phyloP scores from a whole-genome alignment of 2,113 vertebrate species.

The Mesocricetus auratus region DNA sequence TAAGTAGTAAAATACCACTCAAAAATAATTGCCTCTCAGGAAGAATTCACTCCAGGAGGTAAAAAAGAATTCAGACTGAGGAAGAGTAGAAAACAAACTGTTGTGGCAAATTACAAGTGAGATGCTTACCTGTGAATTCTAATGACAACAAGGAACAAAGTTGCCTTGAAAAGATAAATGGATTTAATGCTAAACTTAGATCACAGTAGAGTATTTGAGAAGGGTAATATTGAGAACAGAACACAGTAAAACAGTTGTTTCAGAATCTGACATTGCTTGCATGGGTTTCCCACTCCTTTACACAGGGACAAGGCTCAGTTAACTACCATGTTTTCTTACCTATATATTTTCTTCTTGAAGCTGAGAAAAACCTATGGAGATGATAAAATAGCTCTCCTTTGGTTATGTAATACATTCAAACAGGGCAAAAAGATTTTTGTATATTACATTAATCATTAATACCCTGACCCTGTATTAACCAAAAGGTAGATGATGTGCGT shows the following conservation, averaged over 20 bases:
- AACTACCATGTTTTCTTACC: neutral
- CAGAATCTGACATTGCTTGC: neutral
- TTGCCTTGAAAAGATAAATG: neutral
- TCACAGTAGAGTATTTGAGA: neutral
- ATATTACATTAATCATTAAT: conserved; percentile 16
- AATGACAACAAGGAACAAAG: neutral
- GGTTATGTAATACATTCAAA: neutral
- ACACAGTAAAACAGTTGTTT: neutral
- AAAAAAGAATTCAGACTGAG: neutral
- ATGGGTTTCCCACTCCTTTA: neutral
- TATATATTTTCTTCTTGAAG: neutral
- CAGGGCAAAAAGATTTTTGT: neutral
- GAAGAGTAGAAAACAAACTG: neutral
- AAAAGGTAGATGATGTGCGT: neutral
- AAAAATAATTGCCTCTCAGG: conserved; percentile 15
- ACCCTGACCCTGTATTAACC: neutral
- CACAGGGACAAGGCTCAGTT: neutral
- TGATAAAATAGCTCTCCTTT: neutral
- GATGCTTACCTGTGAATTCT: neutral
- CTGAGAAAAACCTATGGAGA: neutral
- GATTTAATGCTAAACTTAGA: neutral
- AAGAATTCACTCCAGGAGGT: neutral
- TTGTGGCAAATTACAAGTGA: neutral
- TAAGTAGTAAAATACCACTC: conserved; percentile 1
- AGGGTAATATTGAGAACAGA: neutral